Conservation (phyloP, 2,113 vertebrate genomes). For the Phocoena phocoena region DNA sequence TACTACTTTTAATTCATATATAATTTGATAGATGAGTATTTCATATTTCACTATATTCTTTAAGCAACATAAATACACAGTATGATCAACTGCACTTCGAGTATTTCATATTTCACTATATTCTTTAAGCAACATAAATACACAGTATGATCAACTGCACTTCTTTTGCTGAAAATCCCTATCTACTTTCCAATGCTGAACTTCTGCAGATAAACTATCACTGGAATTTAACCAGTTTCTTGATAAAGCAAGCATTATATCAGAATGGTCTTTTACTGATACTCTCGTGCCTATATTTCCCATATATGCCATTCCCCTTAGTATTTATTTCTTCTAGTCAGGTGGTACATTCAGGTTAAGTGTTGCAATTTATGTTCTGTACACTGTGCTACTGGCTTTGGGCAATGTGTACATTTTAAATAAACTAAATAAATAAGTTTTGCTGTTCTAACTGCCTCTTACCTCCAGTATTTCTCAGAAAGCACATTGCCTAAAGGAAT, state of each 20-base stretch:
- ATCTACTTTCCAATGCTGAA: not conserved
- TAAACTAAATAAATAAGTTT: conserved; percentile 46
- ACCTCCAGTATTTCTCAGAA: conserved; percentile 27
- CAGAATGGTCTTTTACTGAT: not conserved
- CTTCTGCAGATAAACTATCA: not conserved
- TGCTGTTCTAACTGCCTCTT: conserved; percentile 4
- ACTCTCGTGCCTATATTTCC: not conserved
- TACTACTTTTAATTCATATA: not conserved
- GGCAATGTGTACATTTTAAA: conserved; percentile 46
- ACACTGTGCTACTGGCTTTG: not conserved
- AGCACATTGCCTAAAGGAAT: not conserved
- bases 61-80: not conserved
- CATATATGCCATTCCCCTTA: not conserved
- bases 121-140: not conserved
- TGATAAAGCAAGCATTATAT: not conserved
- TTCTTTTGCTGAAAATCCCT: not conserved
- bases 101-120: not conserved
- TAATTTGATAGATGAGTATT: not conserved
- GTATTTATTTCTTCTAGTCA: not conserved
- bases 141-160: not conserved
- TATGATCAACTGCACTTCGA: not conserved
- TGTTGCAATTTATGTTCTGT: not conserved
- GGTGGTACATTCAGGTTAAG: not conserved
- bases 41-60: not conserved
- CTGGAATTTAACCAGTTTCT: not conserved